Evolutionary conservation across 2,797 vertebrate species (phyloP), one percentile per base, ranked within the genome.

Genomic region (Eulemur albifrons): DNA sequence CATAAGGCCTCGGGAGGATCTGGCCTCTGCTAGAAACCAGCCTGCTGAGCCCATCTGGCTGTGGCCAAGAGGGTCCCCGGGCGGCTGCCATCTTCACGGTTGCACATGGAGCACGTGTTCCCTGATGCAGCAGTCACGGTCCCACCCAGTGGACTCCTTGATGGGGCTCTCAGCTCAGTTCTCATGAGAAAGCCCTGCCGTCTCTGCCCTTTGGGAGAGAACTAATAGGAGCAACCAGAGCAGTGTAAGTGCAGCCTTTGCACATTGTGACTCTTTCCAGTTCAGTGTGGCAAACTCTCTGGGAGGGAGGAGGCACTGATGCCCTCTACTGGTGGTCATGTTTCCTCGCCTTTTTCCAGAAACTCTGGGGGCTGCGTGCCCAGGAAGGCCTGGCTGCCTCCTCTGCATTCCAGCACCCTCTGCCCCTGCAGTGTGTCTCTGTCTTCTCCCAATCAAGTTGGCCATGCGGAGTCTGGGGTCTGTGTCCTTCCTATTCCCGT

Each of bases 271-370:
- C 17, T 38, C 30, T 96, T 59, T 25, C 50, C 15, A 11, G 35
- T 72, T 63, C 35, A 4, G 6, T 38, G 35, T 76, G 85, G 38
- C 32, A 54, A 17, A 77, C 38, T 67, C 10, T 81, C 20, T 11
- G 73, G 57, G 43, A 21, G 21, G 30, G 13, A 35, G 35, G 38
- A 43, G 84, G 65, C 38, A 32, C 40, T 9, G 8, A 23, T 7
- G 30, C 0, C 5, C 43, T 32, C 52, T 12, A 1, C 61, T 20
- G 23, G 7, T 2, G 15, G n/a, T 6, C 10, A 21, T n/a, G 25
- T 80, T 38, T 52, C 50, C 65, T 67, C 1, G 0, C 30, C 21
- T 67, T 13, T 63, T 25, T 0, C 23, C 32, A 38, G 48, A 35
- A 38, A 69, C 43, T 8, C 23, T 45, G 65, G 30, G 25, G 57